Evolutionary conservation across 2,888 invertebrate genomes (phyloP), one percentile per base, ranked within the genome.

Genomic region (Heliconius ethilla): DNA sequence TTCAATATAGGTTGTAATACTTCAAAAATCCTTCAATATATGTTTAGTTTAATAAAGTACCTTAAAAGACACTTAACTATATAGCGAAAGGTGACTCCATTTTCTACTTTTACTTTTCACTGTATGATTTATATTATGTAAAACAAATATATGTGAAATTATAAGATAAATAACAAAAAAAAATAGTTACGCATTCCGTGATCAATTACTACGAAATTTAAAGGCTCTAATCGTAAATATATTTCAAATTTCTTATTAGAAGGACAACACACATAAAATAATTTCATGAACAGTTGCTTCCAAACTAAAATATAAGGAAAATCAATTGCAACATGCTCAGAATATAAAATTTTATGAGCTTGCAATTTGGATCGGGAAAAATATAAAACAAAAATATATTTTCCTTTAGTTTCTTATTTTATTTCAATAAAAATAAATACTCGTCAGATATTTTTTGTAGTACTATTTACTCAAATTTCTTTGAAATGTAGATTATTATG

Each of bases 271-370:
- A 3, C 40, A 37, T 59, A 33, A 22, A 9, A 55, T 22, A 45
- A 70, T 40, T 7, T 73, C 37, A 62, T 18, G n/a, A 37, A 15
- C 18, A 62, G 4, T 3, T 33, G n/a, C 10, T 62, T 62, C 37
- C 73, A 25, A 73, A 25, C 7, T 22, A 18, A 73, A 15, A 25
- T 22, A 73, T 13, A 40, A 62, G 73, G 73, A 73, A 62, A 73
- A 40, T 63, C 37, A 40, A 63, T 27, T 15, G 1, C 18, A 15
- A 40, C 73, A 37, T 33, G 59, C 22, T 9, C 15, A 59, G 40
- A 62, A 73, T 37, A 29, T n/a, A 37, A 37, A 73, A 51, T 13
- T 51, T 51, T 18, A 27, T 51, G 27, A n/a, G 15, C 13, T 37
- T 62, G 59, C 51, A 70, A 51, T 51, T 70, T 70, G 51, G 29